These are phyloP conservation scores for Heliconius nattereri DNA, from an alignment of 1,140 invertebrate genomes.

Conservation along the genomic window DNA sequence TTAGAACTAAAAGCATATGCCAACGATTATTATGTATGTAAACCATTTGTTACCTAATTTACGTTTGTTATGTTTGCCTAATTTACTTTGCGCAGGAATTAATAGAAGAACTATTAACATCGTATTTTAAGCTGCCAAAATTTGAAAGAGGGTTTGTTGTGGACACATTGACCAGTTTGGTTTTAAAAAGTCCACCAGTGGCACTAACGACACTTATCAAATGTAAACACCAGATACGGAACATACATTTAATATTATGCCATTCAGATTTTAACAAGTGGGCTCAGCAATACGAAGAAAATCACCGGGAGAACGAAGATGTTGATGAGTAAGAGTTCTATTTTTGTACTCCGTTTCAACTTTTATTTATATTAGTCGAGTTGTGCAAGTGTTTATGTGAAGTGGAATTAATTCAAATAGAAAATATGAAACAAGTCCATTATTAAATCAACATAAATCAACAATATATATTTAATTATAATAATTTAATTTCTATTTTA, in stretches of 20 bases:
- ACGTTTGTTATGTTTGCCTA: neutral
- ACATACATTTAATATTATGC: slow-evolving; percentile 65
- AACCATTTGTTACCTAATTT: too few species aligned
- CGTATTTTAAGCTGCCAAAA: slow-evolving; percentile 59
- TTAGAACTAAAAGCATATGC: too few species aligned
- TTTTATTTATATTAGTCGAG: neutral
- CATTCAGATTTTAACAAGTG: slow-evolving; percentile 69
- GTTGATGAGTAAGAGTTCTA: slow-evolving; percentile 56
- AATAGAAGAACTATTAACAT: slow-evolving; percentile 60
- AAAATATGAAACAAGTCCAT: neutral
- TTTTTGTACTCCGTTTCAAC: neutral
- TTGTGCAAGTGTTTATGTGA: neutral
- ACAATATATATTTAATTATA: neutral
- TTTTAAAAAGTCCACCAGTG: slow-evolving; percentile 58
- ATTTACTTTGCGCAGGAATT: slow-evolving; percentile 55
- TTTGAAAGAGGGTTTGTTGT: slow-evolving; percentile 65
- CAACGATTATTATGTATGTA: too few species aligned
- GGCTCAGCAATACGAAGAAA: slow-evolving; percentile 62
- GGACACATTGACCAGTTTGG: slow-evolving; percentile 61
- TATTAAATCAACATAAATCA: too few species aligned
- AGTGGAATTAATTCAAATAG: neutral
- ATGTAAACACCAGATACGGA: slow-evolving; percentile 60
- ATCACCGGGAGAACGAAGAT: slow-evolving; percentile 53
- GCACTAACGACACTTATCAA: slow-evolving; percentile 63
- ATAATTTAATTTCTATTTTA: neutral